Conservation (phyloP, 2,113 vertebrate genomes). For the Bucco capensis region DNA sequence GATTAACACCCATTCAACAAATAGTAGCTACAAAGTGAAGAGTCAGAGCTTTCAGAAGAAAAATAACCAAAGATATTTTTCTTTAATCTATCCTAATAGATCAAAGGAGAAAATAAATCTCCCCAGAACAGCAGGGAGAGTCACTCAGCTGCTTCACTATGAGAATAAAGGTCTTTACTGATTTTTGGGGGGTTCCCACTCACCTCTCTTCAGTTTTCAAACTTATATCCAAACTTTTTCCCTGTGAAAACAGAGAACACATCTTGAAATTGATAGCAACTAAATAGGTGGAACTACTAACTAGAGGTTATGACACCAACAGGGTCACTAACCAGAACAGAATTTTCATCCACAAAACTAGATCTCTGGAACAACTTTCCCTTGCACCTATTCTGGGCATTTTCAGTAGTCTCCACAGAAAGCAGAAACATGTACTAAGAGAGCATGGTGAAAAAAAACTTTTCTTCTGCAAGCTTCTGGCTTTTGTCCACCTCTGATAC, state of each 20-base stretch:
- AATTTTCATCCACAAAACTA: neutral
- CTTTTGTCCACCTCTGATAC: neutral
- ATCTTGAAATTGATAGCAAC: neutral
- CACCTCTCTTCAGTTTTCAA: conserved; percentile 73
- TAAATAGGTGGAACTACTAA: neutral
- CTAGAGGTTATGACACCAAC: neutral
- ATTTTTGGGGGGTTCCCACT: conserved; percentile 17
- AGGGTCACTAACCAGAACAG: neutral
- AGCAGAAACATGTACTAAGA: neutral
- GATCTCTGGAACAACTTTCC: neutral
- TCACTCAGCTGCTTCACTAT: neutral
- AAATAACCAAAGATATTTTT: neutral
- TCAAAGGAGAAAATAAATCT: neutral
- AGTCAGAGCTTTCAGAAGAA: neutral
- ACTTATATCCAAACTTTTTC: conserved; percentile 53
- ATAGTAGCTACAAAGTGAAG: neutral
- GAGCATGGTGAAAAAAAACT: neutral
- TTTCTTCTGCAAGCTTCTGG: neutral
- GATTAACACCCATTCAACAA: neutral
- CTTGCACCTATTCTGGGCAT: neutral
- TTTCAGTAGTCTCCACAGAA: neutral
- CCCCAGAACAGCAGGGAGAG: neutral
- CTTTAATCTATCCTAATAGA: neutral
- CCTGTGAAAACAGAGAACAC: conserved; percentile 59
- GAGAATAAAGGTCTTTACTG: neutral